A percentile compares a stretch with the other conserved stretches of the same genome.
phyloP scores from a whole-genome alignment of 2,113 vertebrate species.

The Chloroceryle aenea region DNA sequence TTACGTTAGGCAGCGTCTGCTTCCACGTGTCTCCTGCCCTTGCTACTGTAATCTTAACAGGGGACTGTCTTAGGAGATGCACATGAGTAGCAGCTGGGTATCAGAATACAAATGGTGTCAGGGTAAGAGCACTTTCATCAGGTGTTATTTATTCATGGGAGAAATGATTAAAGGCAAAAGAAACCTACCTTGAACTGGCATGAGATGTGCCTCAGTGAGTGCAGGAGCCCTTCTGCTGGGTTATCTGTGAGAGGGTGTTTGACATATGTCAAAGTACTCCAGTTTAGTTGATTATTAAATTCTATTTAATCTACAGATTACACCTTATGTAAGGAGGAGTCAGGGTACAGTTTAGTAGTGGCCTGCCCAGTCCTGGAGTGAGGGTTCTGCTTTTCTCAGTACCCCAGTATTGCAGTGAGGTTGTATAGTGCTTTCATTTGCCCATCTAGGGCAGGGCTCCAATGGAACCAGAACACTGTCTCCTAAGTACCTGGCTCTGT shows the following conservation, averaged over 20 bases:
- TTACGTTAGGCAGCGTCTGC: background rate
- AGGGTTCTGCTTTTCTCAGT: background rate
- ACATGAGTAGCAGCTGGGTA: background rate
- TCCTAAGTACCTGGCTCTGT: background rate
- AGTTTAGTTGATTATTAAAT: background rate
- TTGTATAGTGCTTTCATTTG: background rate
- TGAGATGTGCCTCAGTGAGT: background rate
- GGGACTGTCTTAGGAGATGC: background rate
- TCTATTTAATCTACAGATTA: background rate
- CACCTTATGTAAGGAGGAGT: background rate
- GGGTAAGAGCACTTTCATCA: background rate
- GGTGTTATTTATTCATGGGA: slow-evolving; percentile 21
- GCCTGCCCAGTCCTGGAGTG: background rate
- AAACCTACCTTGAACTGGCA: background rate
- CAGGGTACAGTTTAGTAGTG: background rate
- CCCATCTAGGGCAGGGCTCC: background rate
- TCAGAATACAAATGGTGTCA: background rate
- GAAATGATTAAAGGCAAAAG: background rate
- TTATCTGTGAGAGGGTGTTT: background rate
- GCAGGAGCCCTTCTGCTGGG: background rate
- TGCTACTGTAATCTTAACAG: background rate
- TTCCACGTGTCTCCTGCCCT: background rate
- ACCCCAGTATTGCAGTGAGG: background rate
- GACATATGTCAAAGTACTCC: rapidly evolving
- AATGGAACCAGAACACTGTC: background rate